These are phyloP conservation scores for Calvadosia cruxmelitensis DNA, from an alignment of 30 jellyfish, hydroid and myxozoan genomes.

Conservation along the genomic window DNA sequence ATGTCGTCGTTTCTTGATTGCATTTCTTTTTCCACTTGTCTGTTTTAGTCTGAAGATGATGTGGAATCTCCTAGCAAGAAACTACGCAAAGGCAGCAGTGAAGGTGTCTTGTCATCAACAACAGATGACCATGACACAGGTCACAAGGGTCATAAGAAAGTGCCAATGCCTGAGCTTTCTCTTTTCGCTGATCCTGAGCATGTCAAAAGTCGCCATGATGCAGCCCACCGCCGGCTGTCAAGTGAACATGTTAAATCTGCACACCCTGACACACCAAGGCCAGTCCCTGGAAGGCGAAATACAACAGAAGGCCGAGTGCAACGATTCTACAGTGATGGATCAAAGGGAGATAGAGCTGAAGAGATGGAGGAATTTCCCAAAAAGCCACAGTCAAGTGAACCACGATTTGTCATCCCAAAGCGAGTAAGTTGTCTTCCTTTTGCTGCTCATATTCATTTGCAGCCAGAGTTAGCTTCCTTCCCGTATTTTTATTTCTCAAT, in stretches of 20 bases:
- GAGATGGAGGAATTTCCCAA: slow-evolving; percentile 5
- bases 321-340: not conserved
- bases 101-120: too few relatives aligned
- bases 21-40: too few relatives aligned
- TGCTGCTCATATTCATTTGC: not conserved
- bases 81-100: too few relatives aligned
- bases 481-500: not conserved
- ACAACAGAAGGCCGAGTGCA: slow-evolving; percentile 20
- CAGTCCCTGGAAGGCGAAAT: slow-evolving; percentile 2
- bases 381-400: slow-evolving; percentile 1
- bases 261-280: not conserved
- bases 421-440: not conserved
- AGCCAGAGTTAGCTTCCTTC: not conserved
- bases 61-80: too few relatives aligned
- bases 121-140: too few relatives aligned
- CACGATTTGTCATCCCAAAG: slow-evolving; percentile 4
- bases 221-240: not conserved
- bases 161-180: not conserved
- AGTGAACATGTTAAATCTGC: not conserved
- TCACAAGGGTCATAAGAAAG: too few relatives aligned
- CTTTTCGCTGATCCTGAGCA: not conserved
- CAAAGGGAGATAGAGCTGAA: slow-evolving; percentile 1
- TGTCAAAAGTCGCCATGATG: not conserved
- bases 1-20: too few relatives aligned
- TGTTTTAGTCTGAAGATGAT: too few relatives aligned